These are phyloP conservation scores for Tringa solitaria DNA, from an alignment of 2,113 vertebrate genomes.

Conservation along the genomic window DNA sequence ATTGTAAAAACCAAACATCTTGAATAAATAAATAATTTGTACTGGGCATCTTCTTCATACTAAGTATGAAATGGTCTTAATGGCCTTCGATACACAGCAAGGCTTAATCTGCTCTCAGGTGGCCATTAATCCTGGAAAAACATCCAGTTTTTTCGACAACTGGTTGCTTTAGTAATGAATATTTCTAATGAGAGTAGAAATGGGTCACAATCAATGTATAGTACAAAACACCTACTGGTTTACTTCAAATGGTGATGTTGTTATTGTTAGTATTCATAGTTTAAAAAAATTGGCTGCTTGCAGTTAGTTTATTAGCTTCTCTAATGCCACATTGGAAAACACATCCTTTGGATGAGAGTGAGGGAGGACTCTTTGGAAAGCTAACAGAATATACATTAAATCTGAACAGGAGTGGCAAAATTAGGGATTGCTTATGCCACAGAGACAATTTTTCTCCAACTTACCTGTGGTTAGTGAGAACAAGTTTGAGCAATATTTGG, in stretches of 20 bases:
- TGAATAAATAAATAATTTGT: slow-evolving; percentile 28
- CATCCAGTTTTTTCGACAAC: neutral
- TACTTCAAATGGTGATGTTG: neutral
- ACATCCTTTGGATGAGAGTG: neutral
- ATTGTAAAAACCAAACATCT: neutral
- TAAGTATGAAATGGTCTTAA: slow-evolving; percentile 59
- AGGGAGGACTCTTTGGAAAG: neutral
- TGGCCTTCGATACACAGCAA: slow-evolving; percentile 22
- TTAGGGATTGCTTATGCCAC: neutral
- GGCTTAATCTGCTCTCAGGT: slow-evolving; percentile 31
- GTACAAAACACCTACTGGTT: neutral
- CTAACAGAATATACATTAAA: neutral
- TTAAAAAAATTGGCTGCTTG: neutral
- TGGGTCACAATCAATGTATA: neutral
- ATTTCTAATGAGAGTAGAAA: neutral
- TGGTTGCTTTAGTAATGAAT: neutral
- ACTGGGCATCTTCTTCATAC: neutral
- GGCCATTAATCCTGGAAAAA: slow-evolving; percentile 46
- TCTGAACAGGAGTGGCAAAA: neutral
- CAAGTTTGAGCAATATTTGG: neutral
- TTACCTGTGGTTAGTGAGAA: neutral
- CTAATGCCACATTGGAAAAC: neutral
- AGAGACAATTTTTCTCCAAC: neutral
- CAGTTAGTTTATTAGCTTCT: neutral
- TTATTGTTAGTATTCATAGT: neutral